phyloP scores from a whole-genome alignment of 2,888 invertebrate species.

The Cephalotes varians region DNA sequence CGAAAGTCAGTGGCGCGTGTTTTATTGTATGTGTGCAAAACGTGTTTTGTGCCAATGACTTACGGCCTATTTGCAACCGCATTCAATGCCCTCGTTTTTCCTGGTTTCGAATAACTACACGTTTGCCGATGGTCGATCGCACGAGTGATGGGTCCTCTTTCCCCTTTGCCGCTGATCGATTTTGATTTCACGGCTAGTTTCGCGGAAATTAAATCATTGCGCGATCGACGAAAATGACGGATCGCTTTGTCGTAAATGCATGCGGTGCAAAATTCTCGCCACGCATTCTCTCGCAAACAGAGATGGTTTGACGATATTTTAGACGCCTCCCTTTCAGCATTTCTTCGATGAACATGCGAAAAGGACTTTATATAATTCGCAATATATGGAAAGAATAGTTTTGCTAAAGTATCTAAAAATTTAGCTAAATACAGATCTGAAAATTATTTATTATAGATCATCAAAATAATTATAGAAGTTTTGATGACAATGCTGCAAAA shows the following conservation, averaged over 20 bases:
- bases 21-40: slow-evolving; percentile 28
- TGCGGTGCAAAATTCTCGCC: slow-evolving; percentile 41
- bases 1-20: slow-evolving; percentile 42
- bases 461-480: no score
- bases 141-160: slow-evolving; percentile 5
- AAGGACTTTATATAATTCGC: background rate
- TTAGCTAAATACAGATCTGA: no score
- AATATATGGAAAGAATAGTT: no score
- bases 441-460: no score
- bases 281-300: background rate
- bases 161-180: slow-evolving; percentile 60
- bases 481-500: no score
- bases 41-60: slow-evolving; percentile 69
- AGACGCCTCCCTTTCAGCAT: background rate
- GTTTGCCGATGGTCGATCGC: slow-evolving; percentile 19
- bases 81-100: slow-evolving; percentile 67
- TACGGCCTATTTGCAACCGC: slow-evolving; percentile 63
- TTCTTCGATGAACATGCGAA: background rate
- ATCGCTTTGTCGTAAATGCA: slow-evolving; percentile 56
- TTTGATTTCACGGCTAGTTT: slow-evolving; percentile 74
- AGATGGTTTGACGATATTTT: slow-evolving; percentile 19
- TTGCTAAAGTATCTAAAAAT: no score
- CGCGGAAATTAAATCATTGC: slow-evolving; percentile 67
- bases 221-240: slow-evolving; percentile 53
- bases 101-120: slow-evolving; percentile 59